Evolutionary conservation across 2,888 invertebrate genomes (phyloP), one percentile per base, ranked within the genome.

Genomic region (Iselma pallidipennis): DNA sequence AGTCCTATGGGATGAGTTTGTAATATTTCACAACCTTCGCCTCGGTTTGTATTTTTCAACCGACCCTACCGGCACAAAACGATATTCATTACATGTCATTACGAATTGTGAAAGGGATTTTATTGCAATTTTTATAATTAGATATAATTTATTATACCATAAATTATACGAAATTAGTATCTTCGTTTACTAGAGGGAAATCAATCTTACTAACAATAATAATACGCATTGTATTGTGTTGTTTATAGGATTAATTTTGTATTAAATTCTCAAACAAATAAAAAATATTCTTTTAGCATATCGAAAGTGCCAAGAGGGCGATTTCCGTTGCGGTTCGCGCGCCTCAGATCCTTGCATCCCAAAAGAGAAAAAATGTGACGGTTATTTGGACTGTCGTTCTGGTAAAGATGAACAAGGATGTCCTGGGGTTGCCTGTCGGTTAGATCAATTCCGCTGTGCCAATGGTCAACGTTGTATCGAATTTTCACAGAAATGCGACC

Each of bases 321-420:
- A 96, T 82, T 94, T 96, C 83, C 90, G 90, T 77, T 97, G 97
- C 82, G 93, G 92, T 57, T 82, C 81, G 23, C 81, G 83, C 19
- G 80, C 85, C 23, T 87, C 88, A 64, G 92, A 91, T 19, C 91
- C 93, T 21, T 96, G 96, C 82, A 89, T 96, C 78, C 91, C 94
- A 51, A 91, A 90, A 80, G 90, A 91, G 72, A 95, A 95, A 81
- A 90, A 89, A 77, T 97, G 97, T 82, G 95, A 97, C 79, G 96
- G 97, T 75, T 90, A 90, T 76, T 77, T 89, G 76, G 96, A 96
- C 82, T 97, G 97, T 80, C 87, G 95, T 60, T 91, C 90, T 63
- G 89, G 90, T 29, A 88, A 87, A 63, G 95, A 95, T 78, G 95
- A 95, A 78, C 88, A 89, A 64, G 88, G 87, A 60, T 95, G 95